These are phyloP conservation scores for Trichosurus vulpecula DNA, from an alignment of 2,797 vertebrate genomes.

Conservation along the genomic window DNA sequence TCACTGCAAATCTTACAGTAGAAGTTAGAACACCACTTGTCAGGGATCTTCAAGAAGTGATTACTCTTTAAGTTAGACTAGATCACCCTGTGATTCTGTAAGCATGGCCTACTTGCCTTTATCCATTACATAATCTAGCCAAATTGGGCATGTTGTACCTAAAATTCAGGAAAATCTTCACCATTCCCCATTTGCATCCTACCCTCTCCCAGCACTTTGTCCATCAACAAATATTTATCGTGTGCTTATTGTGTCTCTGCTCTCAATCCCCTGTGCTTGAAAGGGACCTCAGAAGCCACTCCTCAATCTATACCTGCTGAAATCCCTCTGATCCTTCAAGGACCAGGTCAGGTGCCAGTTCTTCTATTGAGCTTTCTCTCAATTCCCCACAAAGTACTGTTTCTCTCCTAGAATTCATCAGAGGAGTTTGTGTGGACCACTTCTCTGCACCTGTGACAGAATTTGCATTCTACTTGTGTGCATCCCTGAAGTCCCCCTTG, in stretches of 20 bases:
- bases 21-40: background rate
- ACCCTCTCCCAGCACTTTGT: too few species aligned
- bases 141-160: too few species aligned
- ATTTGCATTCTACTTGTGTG: background rate
- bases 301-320: background rate
- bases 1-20: background rate
- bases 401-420: background rate
- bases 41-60: too few species aligned
- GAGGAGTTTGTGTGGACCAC: background rate
- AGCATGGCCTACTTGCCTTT: too few species aligned
- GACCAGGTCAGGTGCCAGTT: background rate
- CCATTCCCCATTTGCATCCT: too few species aligned
- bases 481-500: background rate
- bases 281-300: background rate
- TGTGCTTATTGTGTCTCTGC: too few species aligned
- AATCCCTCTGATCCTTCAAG: background rate
- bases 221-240: too few species aligned
- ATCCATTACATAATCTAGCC: too few species aligned
- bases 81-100: background rate
- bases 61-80: background rate
- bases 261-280: too few species aligned
- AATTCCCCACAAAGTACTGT: background rate
- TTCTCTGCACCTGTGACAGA: background rate
- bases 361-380: background rate
- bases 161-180: too few species aligned